Base-by-base conservation (phyloP, 2,888 invertebrate species). In the Chironomus tentans region DNA sequence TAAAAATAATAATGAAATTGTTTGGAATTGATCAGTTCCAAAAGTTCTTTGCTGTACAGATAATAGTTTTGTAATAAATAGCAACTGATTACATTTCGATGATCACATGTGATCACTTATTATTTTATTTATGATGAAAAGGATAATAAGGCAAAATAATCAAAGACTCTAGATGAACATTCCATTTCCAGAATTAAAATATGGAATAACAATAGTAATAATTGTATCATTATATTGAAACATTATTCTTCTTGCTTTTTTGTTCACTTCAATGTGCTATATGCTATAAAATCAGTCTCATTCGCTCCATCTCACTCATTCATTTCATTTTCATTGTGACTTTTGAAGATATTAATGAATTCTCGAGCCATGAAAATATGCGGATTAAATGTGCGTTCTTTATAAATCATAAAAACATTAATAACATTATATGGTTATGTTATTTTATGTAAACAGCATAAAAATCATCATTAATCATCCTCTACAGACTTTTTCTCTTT, bases 381-480 rank as follows among this genome's bases (percentile, higher is more conserved):
- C 74, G 74, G 65, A 74, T 74, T 74, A 74, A 56, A 74, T 74
- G 74, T 74, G 74, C 74, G 74, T 74, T 56, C 56, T 56, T 74
- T 74, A 38, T 74, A 74, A 74, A 74, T 74, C 74, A 74, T 74
- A 62, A 74, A 74, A 74, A 74, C 68, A 74, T 74, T 74, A 74
- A 74, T 74, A 74, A 74, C 62, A 74, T 74, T 74, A 74, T 74
- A 74, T 74, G 74, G 74, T 74, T 74, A 48, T 74, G 74, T 74
- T 62, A 62, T 74, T 73, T 74, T 74, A 48, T 74, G 74, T 74
- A 74, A 74, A 74, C 74, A 74, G 74, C 68, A 74, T 74, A 74
- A 74, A 74, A 74, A 74, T 74, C 74, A 74, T 68, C 74, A 74
- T 74, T 74, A 74, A 74, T 74, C 74, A 74, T 74, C 18, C 56